Evolutionary conservation across 2,797 vertebrate genomes (phyloP).

Genomic region (Sebastes wilsoni): DNA sequence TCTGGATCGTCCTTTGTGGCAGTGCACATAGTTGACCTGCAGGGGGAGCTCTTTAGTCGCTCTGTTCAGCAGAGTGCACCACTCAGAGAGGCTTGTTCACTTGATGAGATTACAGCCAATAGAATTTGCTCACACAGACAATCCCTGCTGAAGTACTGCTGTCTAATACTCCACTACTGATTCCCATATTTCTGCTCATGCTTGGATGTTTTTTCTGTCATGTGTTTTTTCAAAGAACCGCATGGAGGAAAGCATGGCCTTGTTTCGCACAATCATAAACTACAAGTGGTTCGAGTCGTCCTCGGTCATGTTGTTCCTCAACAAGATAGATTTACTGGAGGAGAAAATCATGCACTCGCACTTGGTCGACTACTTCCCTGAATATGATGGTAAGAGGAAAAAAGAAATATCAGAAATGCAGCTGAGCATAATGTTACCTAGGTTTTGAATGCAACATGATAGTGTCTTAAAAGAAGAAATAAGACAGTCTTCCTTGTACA

Average conservation of each 20-base stretch:
- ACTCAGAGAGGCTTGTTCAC: conserved; percentile 28
- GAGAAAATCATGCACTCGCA: conserved; percentile 84
- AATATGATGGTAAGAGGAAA: conserved; percentile 76
- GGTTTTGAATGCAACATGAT: background rate
- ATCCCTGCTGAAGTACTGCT: conserved; percentile 18
- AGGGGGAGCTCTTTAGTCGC: conserved; percentile 80
- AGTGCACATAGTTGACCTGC: conserved; percentile 55
- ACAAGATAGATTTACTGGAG: conserved; percentile 82
- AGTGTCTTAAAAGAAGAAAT: background rate
- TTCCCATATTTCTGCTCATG: conserved; percentile 6
- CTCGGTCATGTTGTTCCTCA: conserved; percentile 83
- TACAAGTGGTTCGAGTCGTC: conserved; percentile 80
- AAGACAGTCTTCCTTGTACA: background rate
- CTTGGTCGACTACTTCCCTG: conserved; percentile 83
- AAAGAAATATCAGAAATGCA: background rate
- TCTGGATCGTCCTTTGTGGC: conserved; percentile 18
- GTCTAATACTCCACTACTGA: background rate
- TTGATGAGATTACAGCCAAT: conserved; percentile 47
- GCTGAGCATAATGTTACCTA: background rate
- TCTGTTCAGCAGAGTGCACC: conserved; percentile 34
- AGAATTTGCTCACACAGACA: conserved; percentile 50
- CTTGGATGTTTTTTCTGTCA: background rate
- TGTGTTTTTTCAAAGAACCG: conserved; percentile 70
- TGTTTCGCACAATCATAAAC: conserved; percentile 82
- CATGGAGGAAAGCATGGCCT: conserved; percentile 84